These are phyloP conservation scores for Heliconius melpomene DNA, from an alignment of 1,140 invertebrate species.

Conservation along the genomic window DNA sequence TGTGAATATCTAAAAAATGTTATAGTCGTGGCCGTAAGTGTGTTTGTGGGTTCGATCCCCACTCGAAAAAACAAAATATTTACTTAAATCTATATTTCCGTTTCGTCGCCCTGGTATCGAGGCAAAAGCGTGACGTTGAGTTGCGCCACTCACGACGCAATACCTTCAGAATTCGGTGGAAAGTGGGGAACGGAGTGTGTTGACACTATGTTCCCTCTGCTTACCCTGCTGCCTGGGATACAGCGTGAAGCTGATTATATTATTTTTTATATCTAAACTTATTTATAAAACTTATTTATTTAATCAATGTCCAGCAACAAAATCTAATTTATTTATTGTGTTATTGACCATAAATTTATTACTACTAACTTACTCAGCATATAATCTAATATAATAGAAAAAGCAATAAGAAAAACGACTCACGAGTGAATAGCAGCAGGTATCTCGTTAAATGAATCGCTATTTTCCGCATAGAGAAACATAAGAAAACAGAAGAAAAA, in stretches of 20 bases:
- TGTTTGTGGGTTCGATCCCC: too few species aligned
- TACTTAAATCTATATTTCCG: too few species aligned
- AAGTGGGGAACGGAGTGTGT: too few species aligned
- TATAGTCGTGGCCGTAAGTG: background rate
- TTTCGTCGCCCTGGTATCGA: too few species aligned
- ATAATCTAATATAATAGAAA: constrained; percentile 4
- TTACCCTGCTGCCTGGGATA: too few species aligned
- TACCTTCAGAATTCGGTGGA: too few species aligned
- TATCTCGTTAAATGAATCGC: constrained; percentile 11
- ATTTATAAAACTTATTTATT: background rate
- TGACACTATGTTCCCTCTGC: too few species aligned
- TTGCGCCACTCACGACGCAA: too few species aligned
- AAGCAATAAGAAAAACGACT: background rate
- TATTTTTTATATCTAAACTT: too few species aligned
- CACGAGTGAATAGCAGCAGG: background rate
- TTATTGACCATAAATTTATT: background rate
- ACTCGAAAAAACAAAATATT: too few species aligned
- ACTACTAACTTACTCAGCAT: background rate
- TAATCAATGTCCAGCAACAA: background rate
- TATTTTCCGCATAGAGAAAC: constrained; percentile 3
- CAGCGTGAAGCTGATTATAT: too few species aligned
- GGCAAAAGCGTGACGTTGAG: too few species aligned
- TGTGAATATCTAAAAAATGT: background rate
- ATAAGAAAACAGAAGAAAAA: constrained; percentile 5
- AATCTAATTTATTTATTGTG: background rate